A percentile compares a stretch with the other conserved stretches of the same genome.
Conservation (phyloP, 2,888 invertebrate species). For the Chironomus tentans region DNA sequence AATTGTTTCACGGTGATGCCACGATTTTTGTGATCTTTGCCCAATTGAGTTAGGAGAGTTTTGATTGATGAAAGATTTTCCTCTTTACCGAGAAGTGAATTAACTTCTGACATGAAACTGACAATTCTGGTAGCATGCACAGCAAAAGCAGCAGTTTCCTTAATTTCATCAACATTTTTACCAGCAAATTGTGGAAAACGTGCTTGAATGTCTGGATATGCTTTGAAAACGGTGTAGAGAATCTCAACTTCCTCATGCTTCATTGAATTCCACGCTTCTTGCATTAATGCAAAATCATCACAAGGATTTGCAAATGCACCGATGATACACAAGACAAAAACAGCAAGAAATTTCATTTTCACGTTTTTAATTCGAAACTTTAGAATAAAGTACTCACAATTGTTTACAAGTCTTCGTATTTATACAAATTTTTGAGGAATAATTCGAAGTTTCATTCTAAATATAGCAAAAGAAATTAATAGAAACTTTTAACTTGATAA, state of each 20-base stretch:
- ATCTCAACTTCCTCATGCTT: neutral
- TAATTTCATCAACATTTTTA: neutral
- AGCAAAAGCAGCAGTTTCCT: neutral
- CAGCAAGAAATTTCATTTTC: neutral
- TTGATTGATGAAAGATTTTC: neutral
- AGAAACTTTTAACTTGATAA: too few relatives aligned
- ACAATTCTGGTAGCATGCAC: neutral
- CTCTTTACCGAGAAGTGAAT: neutral
- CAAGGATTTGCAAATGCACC: neutral
- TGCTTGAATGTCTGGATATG: neutral
- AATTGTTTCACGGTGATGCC: neutral
- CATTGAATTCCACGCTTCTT: neutral
- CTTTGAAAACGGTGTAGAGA: neutral
- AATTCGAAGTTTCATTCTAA: too few relatives aligned
- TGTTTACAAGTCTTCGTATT: too few relatives aligned
- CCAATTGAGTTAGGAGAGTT: neutral
- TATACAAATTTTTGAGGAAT: too few relatives aligned
- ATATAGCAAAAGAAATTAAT: too few relatives aligned
- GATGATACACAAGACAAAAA: neutral
- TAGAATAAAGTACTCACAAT: too few relatives aligned
- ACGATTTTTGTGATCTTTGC: neutral
- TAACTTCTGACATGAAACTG: neutral
- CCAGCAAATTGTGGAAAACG: neutral
- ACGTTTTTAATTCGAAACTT: neutral
- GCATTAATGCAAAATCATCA: neutral